Conservation (phyloP, 2,888 invertebrate species). For the Drosophila percnosoma region DNA sequence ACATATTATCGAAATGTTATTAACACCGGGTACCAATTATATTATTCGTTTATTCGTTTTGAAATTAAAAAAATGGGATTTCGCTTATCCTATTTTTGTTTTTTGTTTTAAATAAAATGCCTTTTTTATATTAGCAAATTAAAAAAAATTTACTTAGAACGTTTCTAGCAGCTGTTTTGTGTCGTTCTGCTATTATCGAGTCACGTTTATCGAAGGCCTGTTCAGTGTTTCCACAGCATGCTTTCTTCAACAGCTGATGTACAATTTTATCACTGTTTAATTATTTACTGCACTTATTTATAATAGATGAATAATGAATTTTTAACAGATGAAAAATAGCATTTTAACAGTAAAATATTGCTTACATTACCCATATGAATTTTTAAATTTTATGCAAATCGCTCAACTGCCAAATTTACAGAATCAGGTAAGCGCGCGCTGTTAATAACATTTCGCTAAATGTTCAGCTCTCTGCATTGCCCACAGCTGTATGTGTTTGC, state of each 20-base stretch:
- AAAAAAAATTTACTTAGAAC: neutral
- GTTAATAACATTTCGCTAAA: slow-evolving; percentile 3
- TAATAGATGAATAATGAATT: neutral
- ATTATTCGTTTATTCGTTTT: neutral
- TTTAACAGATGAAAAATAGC: neutral
- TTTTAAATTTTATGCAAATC: neutral
- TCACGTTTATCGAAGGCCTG: neutral
- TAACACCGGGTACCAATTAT: slow-evolving; percentile 1
- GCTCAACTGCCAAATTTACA: no score
- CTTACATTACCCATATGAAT: neutral
- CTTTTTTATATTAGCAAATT: neutral
- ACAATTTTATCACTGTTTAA: neutral
- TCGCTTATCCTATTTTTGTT: neutral
- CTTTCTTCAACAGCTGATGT: neutral
- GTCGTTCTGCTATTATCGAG: neutral
- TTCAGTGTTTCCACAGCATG: neutral
- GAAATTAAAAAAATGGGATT: neutral
- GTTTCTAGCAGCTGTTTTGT: neutral
- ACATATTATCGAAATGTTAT: slow-evolving; percentile 21
- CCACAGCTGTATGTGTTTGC: slow-evolving; percentile 2
- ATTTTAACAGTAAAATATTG: neutral
- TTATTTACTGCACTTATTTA: neutral
- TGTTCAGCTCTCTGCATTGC: neutral
- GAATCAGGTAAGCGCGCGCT: neutral
- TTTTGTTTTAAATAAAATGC: neutral